Conservation (phyloP, 1,140 invertebrate genomes). For the Temnothorax curvispinosus region DNA sequence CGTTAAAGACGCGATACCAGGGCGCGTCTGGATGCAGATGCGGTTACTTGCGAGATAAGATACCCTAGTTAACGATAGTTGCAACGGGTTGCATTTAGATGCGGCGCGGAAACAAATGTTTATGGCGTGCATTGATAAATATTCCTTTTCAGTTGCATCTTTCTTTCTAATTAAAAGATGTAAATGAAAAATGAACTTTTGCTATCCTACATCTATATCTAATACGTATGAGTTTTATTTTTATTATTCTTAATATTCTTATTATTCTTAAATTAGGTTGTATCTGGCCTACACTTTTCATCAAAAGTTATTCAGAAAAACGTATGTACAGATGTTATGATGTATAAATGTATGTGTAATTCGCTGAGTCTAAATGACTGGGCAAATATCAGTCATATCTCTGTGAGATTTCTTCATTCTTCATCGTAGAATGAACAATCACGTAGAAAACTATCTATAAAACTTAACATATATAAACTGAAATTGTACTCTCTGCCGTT, state of each 20-base stretch:
- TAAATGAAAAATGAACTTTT: background rate
- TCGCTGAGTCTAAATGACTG: background rate
- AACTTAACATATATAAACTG: background rate
- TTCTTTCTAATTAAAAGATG: background rate
- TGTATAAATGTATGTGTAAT: background rate
- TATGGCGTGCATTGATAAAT: slow-evolving; percentile 15
- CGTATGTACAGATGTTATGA: too few species aligned
- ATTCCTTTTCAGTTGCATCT: background rate
- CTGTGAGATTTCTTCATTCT: background rate
- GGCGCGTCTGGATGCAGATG: slow-evolving; percentile 52
- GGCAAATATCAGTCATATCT: background rate
- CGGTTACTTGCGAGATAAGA: slow-evolving; percentile 55
- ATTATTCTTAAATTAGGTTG: background rate
- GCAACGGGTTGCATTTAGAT: slow-evolving; percentile 36
- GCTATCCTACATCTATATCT: background rate
- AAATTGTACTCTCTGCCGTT: background rate
- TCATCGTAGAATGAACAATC: background rate
- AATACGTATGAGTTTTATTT: background rate
- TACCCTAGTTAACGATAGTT: slow-evolving; percentile 52
- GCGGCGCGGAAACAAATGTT: background rate
- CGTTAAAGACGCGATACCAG: slow-evolving; percentile 56
- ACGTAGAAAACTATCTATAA: background rate
- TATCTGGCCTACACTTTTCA: background rate
- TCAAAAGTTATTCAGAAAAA: background rate
- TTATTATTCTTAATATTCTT: background rate